These are phyloP conservation scores for Chelon labrosus DNA, from an alignment of 2,797 vertebrate species.

Conservation along the genomic window DNA sequence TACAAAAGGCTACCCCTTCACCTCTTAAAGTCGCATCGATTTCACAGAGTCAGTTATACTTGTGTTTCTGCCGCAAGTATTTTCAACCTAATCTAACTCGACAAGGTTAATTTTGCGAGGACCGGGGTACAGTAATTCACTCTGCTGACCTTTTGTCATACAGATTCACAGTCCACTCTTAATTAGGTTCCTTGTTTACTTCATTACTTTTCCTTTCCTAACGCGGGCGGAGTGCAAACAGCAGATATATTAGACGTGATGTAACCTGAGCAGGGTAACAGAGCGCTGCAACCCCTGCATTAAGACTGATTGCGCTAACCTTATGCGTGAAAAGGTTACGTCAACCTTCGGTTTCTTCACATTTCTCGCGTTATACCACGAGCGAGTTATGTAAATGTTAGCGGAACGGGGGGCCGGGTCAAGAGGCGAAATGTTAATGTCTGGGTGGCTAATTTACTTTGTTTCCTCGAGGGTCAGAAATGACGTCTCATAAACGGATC, in stretches of 20 bases:
- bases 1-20: slow-evolving; percentile 43
- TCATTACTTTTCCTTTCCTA: slow-evolving; percentile 72
- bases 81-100: slow-evolving; percentile 65
- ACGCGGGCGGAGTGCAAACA: slow-evolving; percentile 56
- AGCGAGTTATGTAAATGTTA: slow-evolving; percentile 60
- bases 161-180: slow-evolving; percentile 70
- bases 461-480: slow-evolving; percentile 77
- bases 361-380: slow-evolving; percentile 44
- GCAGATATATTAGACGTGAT: slow-evolving; percentile 72
- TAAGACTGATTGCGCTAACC: slow-evolving; percentile 79
- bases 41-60: slow-evolving; percentile 25
- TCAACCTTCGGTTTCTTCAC: slow-evolving; percentile 78
- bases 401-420: slow-evolving; percentile 47
- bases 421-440: slow-evolving; percentile 67
- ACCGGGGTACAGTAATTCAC: slow-evolving; percentile 59
- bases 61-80: slow-evolving; percentile 44
- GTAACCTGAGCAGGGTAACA: slow-evolving; percentile 80
- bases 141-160: slow-evolving; percentile 71
- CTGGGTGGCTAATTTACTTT: slow-evolving; percentile 71
- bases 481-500: slow-evolving; percentile 75
- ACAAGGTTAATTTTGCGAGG: slow-evolving; percentile 78
- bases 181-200: slow-evolving; percentile 70
- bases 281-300: slow-evolving; percentile 66
- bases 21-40: slow-evolving; percentile 49
- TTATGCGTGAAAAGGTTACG: slow-evolving; percentile 76